Percentiles rank a stretch among this genome's conserved stretches.
phyloP scores from a whole-genome alignment of 2,797 vertebrate species.

The Atherinosoma microstoma region DNA sequence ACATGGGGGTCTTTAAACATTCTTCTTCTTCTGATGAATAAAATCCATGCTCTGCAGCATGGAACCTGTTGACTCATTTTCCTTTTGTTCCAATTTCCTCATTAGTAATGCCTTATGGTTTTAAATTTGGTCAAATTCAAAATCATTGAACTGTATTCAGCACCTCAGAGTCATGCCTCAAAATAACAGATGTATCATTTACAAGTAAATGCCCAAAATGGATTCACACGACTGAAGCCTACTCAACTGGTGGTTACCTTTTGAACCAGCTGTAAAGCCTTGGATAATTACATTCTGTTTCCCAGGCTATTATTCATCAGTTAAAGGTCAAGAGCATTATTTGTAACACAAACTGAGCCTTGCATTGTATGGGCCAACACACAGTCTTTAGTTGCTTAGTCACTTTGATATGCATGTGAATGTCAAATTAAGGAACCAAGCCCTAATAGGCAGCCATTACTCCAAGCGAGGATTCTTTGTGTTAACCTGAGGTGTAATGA shows the following conservation, averaged over 20 bases:
- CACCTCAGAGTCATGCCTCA: slow-evolving; percentile 4
- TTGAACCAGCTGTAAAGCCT: slow-evolving; percentile 62
- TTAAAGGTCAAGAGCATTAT: slow-evolving; percentile 76
- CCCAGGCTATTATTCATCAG: slow-evolving; percentile 70
- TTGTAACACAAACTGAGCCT: slow-evolving; percentile 60
- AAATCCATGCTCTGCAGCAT: slow-evolving; percentile 4
- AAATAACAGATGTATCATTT: slow-evolving; percentile 58
- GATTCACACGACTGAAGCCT: slow-evolving; percentile 51
- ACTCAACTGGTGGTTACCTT: slow-evolving; percentile 71
- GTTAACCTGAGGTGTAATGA: slow-evolving; percentile 76
- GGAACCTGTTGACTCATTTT: slow-evolving; percentile 45
- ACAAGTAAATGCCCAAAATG: slow-evolving; percentile 50
- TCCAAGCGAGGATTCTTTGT: slow-evolving; percentile 63
- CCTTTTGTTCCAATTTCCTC: slow-evolving; percentile 54
- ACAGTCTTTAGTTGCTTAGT: slow-evolving; percentile 51
- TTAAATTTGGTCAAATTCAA: slow-evolving; percentile 48
- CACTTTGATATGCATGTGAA: slow-evolving; percentile 74
- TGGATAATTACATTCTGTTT: slow-evolving; percentile 64
- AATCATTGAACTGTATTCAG: slow-evolving; percentile 43
- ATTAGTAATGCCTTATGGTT: slow-evolving; percentile 59
- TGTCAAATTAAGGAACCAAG: slow-evolving; percentile 70
- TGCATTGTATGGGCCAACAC: slow-evolving; percentile 50
- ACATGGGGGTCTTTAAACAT: slow-evolving; percentile 47
- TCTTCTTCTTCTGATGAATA: slow-evolving; percentile 17
- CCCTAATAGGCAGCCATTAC: slow-evolving; percentile 67